A percentile compares a stretch with the other conserved stretches of the same genome.
These are phyloP conservation scores for Nibea albiflora DNA, from an alignment of 2,113 vertebrate genomes.

Conservation along the genomic window DNA sequence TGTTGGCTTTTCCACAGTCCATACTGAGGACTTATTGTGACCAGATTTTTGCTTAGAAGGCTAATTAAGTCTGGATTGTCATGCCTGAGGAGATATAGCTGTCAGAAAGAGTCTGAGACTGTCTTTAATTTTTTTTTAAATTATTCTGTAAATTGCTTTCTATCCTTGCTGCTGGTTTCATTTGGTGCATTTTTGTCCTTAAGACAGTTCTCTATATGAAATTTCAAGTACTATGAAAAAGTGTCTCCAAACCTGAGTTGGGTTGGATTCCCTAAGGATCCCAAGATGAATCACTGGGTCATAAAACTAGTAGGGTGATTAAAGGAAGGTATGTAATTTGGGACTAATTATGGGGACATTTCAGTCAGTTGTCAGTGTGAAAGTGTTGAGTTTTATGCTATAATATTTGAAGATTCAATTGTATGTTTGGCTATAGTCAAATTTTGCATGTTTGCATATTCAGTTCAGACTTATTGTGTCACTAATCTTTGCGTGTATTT, in stretches of 20 bases:
- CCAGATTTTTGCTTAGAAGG: background rate
- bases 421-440: background rate
- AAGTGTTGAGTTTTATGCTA: background rate
- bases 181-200: background rate
- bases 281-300: background rate
- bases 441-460: background rate
- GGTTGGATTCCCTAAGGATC: background rate
- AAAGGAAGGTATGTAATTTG: background rate
- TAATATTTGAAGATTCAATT: background rate
- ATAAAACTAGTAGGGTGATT: background rate
- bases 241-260: background rate
- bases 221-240: background rate
- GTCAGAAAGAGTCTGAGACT: background rate
- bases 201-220: background rate
- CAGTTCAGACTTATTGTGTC: background rate
- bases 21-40: background rate
- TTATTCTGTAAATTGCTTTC: background rate
- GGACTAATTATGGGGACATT: background rate
- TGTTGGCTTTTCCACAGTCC: slow-evolving; percentile 9
- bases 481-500: background rate
- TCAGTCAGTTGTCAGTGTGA: background rate
- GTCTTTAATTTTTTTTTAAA: background rate
- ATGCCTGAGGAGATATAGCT: background rate
- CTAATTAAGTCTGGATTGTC: background rate
- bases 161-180: no score